Evolutionary conservation across 1,140 invertebrate genomes (phyloP).

Genomic region (Drosophila virilis): DNA sequence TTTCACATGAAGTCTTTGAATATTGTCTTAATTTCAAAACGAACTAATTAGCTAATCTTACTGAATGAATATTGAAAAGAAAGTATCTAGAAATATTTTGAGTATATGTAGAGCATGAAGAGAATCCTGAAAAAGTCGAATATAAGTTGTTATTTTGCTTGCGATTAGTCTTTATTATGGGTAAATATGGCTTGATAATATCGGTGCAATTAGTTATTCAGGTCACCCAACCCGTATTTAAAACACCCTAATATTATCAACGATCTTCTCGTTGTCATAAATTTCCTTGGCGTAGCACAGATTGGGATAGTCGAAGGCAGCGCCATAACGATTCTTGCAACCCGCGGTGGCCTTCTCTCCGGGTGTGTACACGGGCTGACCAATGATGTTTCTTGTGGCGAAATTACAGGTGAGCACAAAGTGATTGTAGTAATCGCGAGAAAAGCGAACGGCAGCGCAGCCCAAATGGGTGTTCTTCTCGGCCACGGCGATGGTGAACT

Average conservation of each 20-base stretch:
- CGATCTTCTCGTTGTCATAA: conserved; percentile 11
- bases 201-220: neutral
- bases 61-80: neutral
- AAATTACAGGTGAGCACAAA: conserved; percentile 36
- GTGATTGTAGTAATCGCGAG: conserved; percentile 60
- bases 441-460: conserved; percentile 63
- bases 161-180: conserved; percentile 29
- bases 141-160: neutral
- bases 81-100: neutral
- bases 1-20: neutral
- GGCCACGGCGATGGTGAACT: conserved; percentile 60
- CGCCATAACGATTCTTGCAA: no score
- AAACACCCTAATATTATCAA: conserved; percentile 14
- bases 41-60: no score
- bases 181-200: neutral
- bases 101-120: neutral
- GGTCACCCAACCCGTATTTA: conserved; percentile 14
- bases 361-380: no score
- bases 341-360: no score
- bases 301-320: no score
- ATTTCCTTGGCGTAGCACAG: no score
- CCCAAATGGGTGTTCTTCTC: conserved; percentile 64
- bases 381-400: no score
- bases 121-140: neutral
- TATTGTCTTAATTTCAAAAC: neutral